Evolutionary conservation across 2,888 invertebrate species (phyloP).

Genomic region (Platycheirus rosarum): DNA sequence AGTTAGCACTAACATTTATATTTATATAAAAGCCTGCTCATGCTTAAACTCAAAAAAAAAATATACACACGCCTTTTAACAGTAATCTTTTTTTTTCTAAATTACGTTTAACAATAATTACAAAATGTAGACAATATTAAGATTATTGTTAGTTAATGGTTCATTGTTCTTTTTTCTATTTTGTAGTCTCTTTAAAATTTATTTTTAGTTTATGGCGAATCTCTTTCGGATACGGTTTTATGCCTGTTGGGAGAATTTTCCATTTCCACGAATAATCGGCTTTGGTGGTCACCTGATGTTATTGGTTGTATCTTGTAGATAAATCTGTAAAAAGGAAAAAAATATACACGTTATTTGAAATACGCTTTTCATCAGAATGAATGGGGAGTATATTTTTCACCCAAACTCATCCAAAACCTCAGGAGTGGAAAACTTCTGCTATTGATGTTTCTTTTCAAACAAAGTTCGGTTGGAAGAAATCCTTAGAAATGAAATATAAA

Average conservation of each 20-base stretch:
- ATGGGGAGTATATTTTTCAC: no score
- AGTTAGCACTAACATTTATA: constrained; percentile 64
- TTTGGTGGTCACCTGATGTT: constrained; percentile 66
- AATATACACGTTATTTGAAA: background rate
- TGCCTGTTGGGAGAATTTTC: constrained; percentile 64
- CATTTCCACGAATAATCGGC: constrained; percentile 53
- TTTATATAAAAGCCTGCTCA: constrained; percentile 68
- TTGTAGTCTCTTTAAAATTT: constrained; percentile 47
- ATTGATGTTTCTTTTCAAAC: constrained; percentile 13
- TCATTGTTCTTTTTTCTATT: constrained; percentile 40
- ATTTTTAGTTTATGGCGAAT: constrained; percentile 60
- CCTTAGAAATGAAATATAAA: constrained; percentile 13
- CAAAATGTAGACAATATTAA: constrained; percentile 65
- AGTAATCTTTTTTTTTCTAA: constrained; percentile 29
- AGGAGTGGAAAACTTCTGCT: background rate
- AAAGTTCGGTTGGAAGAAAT: constrained; percentile 2
- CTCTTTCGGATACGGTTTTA: constrained; percentile 59
- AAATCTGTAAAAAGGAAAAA: constrained; percentile 40
- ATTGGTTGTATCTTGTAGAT: constrained; percentile 59
- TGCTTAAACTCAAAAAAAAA: constrained; percentile 71
- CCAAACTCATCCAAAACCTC: no score
- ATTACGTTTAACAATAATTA: constrained; percentile 51
- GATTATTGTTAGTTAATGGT: constrained; percentile 61
- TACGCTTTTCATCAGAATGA: no score
- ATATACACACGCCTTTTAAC: constrained; percentile 57